Conservation (phyloP, 2,797 vertebrate genomes). For the Danio aesculapii region DNA sequence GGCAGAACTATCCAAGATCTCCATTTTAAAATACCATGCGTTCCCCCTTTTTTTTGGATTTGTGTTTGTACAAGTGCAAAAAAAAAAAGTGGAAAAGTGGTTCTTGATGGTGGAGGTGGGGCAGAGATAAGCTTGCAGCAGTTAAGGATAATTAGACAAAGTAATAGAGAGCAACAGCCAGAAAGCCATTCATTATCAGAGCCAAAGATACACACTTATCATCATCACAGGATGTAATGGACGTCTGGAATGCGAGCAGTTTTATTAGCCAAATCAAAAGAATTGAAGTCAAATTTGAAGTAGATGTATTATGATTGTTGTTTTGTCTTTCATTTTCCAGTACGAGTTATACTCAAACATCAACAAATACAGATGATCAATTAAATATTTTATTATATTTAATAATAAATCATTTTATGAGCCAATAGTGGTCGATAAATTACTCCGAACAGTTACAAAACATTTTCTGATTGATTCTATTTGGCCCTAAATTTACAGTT, state of each 20-base stretch:
- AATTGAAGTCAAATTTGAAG: not conserved
- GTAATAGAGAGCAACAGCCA: constrained; percentile 79
- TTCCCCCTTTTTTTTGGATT: constrained; percentile 42
- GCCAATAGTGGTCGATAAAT: no score
- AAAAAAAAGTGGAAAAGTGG: constrained; percentile 33
- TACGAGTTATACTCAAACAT: not conserved
- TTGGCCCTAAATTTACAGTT: not conserved
- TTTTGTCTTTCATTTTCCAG: not conserved
- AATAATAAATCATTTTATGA: not conserved
- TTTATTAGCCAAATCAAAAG: not conserved
- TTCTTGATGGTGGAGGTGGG: constrained; percentile 84
- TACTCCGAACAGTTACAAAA: no score
- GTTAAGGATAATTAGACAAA: constrained; percentile 91
- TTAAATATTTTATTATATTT: not conserved
- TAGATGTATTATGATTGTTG: not conserved
- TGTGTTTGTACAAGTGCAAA: constrained; percentile 48
- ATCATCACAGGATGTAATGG: constrained; percentile 65
- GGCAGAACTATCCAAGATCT: not conserved
- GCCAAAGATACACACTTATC: constrained; percentile 68
- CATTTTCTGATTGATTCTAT: not conserved
- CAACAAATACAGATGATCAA: not conserved
- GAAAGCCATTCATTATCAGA: constrained; percentile 67
- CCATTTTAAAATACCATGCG: constrained; percentile 33
- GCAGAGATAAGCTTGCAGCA: constrained; percentile 87
- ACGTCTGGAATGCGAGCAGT: constrained; percentile 24